Conservation (phyloP, 2,113 vertebrate genomes). For the Centropus bengalensis region DNA sequence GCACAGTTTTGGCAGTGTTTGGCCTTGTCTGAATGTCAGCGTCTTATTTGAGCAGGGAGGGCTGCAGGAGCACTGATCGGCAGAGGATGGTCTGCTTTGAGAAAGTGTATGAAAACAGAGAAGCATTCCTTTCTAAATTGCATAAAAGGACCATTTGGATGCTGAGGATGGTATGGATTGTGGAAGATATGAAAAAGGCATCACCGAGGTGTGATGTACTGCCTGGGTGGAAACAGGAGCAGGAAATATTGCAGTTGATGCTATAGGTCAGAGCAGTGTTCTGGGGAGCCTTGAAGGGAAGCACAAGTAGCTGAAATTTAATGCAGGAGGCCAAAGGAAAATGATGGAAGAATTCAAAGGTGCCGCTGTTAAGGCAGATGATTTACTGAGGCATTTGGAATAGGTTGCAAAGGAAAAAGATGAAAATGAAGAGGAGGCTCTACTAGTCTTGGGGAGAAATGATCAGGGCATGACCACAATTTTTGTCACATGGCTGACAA, state of each 20-base stretch:
- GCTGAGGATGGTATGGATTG: not conserved
- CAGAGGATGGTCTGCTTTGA: not conserved
- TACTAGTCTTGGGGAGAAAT: not conserved
- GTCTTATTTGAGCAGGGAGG: not conserved
- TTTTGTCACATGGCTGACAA: not conserved
- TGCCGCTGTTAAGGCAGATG: not conserved
- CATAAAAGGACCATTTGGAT: not conserved
- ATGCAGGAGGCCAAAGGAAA: constrained; percentile 45
- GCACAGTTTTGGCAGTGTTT: not conserved
- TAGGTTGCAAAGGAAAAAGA: constrained; percentile 15
- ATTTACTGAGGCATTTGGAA: constrained; percentile 59
- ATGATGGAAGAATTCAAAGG: constrained; percentile 40
- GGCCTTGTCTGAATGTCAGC: not conserved
- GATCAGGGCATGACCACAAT: constrained; percentile 18
- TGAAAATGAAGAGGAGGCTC: constrained; percentile 42
- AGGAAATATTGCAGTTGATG: constrained; percentile 26
- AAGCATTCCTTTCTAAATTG: not conserved
- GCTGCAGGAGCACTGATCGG: not conserved
- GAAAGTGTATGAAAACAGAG: not conserved
- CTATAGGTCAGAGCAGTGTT: constrained; percentile 34
- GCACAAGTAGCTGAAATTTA: constrained; percentile 37
- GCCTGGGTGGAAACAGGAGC: not conserved
- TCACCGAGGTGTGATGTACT: not conserved
- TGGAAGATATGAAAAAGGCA: not conserved
- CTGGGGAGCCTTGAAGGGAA: constrained; percentile 42